phyloP scores from a whole-genome alignment of 2,113 vertebrate species.

The Gnathonemus echidnorhynchus region DNA sequence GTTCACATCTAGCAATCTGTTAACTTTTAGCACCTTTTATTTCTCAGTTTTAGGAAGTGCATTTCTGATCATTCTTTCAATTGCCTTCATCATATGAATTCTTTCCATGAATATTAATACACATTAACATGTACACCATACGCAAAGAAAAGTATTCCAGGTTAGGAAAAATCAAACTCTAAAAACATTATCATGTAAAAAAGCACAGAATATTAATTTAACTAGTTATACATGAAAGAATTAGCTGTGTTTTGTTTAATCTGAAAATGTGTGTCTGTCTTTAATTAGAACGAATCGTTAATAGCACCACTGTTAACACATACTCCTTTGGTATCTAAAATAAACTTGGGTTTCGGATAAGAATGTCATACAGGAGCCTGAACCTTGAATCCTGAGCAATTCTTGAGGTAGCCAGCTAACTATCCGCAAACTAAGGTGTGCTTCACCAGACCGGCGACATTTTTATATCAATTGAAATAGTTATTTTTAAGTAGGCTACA shows the following conservation, averaged over 20 bases:
- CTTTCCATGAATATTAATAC: neutral
- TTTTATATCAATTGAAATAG: neutral
- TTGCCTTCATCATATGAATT: neutral
- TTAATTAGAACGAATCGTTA: neutral
- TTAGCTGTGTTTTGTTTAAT: neutral
- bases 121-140: neutral
- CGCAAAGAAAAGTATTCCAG: neutral
- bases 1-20: neutral
- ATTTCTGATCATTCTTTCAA: neutral
- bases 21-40: neutral
- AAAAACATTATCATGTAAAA: neutral
- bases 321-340: neutral
- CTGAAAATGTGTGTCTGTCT: neutral
- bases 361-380: neutral
- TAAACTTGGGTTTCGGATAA: neutral
- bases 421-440: neutral
- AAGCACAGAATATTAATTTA: neutral
- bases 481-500: neutral
- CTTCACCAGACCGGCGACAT: neutral
- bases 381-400: neutral
- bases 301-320: neutral
- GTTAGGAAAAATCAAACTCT: neutral
- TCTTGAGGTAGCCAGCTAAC: neutral
- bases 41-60: neutral
- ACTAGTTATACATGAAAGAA: neutral